Evolutionary conservation across 64 coral and sea anemone species (phyloP), one percentile per base, ranked within the genome.

Genomic region (Exaiptasia diaphana): DNA sequence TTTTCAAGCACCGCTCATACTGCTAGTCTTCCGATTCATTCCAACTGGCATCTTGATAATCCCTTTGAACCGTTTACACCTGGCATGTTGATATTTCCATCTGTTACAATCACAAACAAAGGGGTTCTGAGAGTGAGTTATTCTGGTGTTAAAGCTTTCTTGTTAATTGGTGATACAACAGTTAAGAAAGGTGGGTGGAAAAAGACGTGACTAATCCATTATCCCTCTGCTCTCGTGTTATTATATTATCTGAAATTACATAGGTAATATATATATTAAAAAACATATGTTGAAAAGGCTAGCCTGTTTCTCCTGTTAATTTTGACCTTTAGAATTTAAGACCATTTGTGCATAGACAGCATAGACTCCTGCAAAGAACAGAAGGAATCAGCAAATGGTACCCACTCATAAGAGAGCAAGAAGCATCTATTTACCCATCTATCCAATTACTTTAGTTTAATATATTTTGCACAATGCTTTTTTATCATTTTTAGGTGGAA

Each of bases 171-270:
- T 3, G 87, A 87, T 33, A 39, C 57, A 0, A 56, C 50, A 2
- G 70, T 90, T 2, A 97, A 90, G 37, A 97, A 90, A 97, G 93
- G 93, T 97, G n/a, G n/a, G n/a, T n/a, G n/a, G n/a, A n/a, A n/a
- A n/a, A n/a, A n/a, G n/a, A n/a, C n/a, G 46, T 49, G 63, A 0
- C n/a, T n/a, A n/a, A n/a, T n/a, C n/a, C n/a, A n/a, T n/a, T n/a
- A n/a, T n/a, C n/a, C n/a, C n/a, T n/a, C 1, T 12, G 5, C 0
- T 17, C 3, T 34, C 4, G 12, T 30, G 4, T 5, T 31, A 12
- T 34, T 65, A n/a, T n/a, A n/a, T n/a, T n/a, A n/a, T n/a, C n/a
- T n/a, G n/a, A n/a, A n/a, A n/a, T n/a, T n/a, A n/a, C n/a, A n/a
- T n/a, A 70, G 64, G 60, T 46, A 46, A 46, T 46, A 46, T 8